phyloP scores from a whole-genome alignment of 1,140 invertebrate species.

The Caenorhabditis tropicalis region DNA sequence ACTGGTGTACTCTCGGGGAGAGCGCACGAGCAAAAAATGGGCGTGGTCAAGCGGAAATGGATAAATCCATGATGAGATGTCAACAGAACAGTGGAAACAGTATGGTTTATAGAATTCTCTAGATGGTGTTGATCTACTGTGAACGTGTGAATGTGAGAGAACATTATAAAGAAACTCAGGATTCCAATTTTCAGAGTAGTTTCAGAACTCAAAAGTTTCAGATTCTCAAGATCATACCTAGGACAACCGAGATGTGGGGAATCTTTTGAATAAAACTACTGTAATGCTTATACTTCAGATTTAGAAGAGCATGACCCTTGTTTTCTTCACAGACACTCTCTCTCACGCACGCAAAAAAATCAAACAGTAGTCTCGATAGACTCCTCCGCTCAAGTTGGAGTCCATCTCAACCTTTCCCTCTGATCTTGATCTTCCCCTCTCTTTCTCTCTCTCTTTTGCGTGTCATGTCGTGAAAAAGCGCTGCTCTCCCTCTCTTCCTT shows the following conservation, averaged over 20 bases:
- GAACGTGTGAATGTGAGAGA: no score
- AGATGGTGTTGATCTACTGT: no score
- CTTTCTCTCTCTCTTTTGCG: neutral
- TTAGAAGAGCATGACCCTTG: neutral
- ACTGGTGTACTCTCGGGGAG: neutral
- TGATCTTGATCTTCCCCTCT: conserved; percentile 13
- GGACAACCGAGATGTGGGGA: no score
- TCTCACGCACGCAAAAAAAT: neutral
- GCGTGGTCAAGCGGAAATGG: neutral
- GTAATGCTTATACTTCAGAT: neutral
- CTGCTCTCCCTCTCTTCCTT: neutral
- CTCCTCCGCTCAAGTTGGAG: conserved; percentile 29
- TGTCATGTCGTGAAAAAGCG: conserved; percentile 41
- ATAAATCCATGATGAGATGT: neutral
- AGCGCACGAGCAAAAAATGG: conserved; percentile 1
- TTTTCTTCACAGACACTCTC: no score
- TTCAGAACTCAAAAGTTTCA: no score
- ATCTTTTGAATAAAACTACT: no score
- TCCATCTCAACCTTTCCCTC: conserved; percentile 28
- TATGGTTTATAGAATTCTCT: no score
- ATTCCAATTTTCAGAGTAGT: no score
- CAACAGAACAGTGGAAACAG: neutral
- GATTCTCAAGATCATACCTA: no score
- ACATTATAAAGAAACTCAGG: no score
- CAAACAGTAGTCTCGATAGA: neutral